Base-by-base conservation (phyloP, 2,888 invertebrate genomes). In the Macrophya alboannulata region DNA sequence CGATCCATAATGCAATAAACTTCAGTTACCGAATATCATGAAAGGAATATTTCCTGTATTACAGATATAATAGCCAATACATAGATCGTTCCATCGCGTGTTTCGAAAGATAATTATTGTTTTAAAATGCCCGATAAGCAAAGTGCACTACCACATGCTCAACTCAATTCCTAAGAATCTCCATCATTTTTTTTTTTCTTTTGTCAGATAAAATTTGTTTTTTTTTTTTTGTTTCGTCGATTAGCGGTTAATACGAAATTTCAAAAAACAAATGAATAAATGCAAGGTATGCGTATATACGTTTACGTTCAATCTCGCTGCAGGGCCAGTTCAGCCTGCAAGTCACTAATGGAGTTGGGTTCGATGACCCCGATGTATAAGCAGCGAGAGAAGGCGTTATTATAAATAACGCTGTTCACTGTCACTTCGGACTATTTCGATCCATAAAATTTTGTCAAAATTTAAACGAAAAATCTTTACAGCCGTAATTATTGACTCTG, bases 331-430 rank as follows among this genome's bases (percentile, higher is more conserved):
- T 37, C 43, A 72, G 43, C 43, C 43, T 72, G 45, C 25, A 43
- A 43, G 25, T 45, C 25, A 76, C 43, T 76, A 48, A 72, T 48
- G 76, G 45, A 76, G 40, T 8, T 8, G 71, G 25, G 76, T 45
- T 72, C 48, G 5, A 76, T 48, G 76, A 48, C 76, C 76, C 76
- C 76, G 37, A 25, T 76, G 45, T 76, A 76, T 48, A 74, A 25
- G 45, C 45, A 76, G n/a, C 45, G 8, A 4, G 6, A 48, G 76
- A 15, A 55, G n/a, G 1, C 55, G 55, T 55, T 76, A 76, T 76
- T 76, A 76, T 76, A 76, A 76, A 25, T 48, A 76, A 48, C 45
- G 21, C 17, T 40, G 48, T 76, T 72, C 43, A 9, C 10, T 43
- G 72, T 72, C 37, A 65, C 65, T 25, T 68, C 37, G 68, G 37